phyloP scores from a whole-genome alignment of 1,140 invertebrate genomes.

The Halictus rubicundus region DNA sequence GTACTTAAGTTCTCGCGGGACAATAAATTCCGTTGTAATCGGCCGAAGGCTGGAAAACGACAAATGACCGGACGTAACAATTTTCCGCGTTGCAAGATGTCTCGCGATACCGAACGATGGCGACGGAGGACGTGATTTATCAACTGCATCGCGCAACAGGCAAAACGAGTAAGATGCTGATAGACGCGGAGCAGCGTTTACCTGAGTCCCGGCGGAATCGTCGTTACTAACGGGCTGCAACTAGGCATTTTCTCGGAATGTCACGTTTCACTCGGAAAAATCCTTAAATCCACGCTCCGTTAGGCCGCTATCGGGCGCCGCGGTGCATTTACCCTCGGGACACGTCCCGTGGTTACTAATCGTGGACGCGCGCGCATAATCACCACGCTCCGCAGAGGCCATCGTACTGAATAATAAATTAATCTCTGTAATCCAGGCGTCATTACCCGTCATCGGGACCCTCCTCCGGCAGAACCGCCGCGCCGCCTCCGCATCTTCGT shows the following conservation, averaged over 20 bases:
- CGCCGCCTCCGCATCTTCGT: neutral
- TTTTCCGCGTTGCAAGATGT: neutral
- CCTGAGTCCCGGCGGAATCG: slow-evolving; percentile 15
- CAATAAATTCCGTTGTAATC: too few species aligned
- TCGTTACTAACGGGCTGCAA: slow-evolving; percentile 18
- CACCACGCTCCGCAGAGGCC: slow-evolving; percentile 23
- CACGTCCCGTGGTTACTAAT: slow-evolving; percentile 42
- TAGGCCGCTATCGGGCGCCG: slow-evolving; percentile 29
- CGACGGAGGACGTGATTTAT: slow-evolving; percentile 3
- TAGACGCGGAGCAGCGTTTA: neutral
- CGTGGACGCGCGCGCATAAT: slow-evolving; percentile 51
- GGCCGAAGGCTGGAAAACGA: neutral
- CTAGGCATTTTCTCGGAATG: slow-evolving; percentile 29
- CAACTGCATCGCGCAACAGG: neutral
- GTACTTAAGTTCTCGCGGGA: too few species aligned
- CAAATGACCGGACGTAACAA: neutral
- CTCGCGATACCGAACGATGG: neutral
- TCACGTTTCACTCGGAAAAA: slow-evolving; percentile 43
- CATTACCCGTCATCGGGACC: slow-evolving; percentile 47
- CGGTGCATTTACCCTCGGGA: slow-evolving; percentile 23
- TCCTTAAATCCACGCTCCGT: slow-evolving; percentile 45
- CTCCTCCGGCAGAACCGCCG: slow-evolving; percentile 23
- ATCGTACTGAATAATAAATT: slow-evolving; percentile 62
- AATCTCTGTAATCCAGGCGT: slow-evolving; percentile 56
- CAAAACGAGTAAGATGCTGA: neutral